Evolutionary conservation across 2,888 invertebrate genomes (phyloP).

Genomic region (Napeogenes sylphis): DNA sequence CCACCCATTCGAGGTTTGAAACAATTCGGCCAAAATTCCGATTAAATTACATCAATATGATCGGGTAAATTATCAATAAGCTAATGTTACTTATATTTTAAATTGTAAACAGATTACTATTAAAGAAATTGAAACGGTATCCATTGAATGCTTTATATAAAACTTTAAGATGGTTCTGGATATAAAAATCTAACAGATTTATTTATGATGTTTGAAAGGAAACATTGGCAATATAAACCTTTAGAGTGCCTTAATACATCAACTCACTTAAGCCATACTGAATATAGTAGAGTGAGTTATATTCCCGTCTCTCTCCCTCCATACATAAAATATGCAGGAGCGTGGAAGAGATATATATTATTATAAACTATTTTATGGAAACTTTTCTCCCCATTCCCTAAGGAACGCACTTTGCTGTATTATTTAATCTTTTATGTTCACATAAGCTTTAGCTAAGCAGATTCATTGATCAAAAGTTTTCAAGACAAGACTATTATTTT

Average conservation of each 20-base stretch:
- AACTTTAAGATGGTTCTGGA: background rate
- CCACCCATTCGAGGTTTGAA: too few species aligned
- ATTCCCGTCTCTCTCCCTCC: conserved; percentile 21
- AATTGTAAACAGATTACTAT: too few species aligned
- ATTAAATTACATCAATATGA: too few species aligned
- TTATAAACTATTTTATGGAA: conserved; percentile 49
- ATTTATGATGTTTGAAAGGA: conserved; percentile 19
- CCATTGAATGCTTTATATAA: background rate
- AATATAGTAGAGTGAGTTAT: conserved; percentile 26
- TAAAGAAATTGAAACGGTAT: background rate
- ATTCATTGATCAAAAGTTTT: background rate
- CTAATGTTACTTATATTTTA: too few species aligned
- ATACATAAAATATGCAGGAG: conserved; percentile 52
- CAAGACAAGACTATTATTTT: background rate
- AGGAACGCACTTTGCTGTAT: conserved; percentile 37
- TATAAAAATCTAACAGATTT: conserved; percentile 9
- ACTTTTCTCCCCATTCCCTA: conserved; percentile 39
- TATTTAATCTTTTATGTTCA: conserved; percentile 31
- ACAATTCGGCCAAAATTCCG: too few species aligned
- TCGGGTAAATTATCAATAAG: too few species aligned
- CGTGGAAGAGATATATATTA: conserved; percentile 44
- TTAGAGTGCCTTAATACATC: conserved; percentile 27
- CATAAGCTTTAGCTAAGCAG: conserved; percentile 17
- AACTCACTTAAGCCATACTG: conserved; percentile 24
- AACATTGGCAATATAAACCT: conserved; percentile 22